phyloP scores from a whole-genome alignment of 2,797 vertebrate genomes.

The Craterocephalus amniculus region DNA sequence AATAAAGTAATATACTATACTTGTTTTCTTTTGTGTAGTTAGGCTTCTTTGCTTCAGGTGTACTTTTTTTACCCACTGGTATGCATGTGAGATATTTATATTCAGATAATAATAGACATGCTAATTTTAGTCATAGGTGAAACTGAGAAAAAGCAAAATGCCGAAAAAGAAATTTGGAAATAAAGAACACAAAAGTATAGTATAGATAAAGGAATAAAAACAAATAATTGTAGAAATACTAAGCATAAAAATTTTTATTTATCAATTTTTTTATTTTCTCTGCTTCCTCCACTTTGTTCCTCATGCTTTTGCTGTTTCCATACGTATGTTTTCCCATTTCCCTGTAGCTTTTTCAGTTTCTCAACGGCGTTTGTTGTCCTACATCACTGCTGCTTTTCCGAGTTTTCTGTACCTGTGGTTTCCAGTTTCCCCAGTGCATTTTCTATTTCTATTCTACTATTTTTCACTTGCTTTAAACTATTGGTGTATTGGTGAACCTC shows the following conservation, averaged over 20 bases:
- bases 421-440: too few relatives aligned
- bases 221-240: not conserved
- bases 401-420: too few relatives aligned
- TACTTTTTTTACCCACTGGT: not conserved
- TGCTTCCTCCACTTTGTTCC: not conserved
- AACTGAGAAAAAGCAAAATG: not conserved
- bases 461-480: not conserved
- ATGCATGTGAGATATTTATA: too few relatives aligned
- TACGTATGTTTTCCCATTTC: not conserved
- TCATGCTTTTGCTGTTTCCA: not conserved
- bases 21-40: not conserved
- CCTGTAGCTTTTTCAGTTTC: too few relatives aligned
- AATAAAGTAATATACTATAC: not conserved
- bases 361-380: too few relatives aligned
- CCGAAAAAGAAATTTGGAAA: not conserved
- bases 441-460: too few relatives aligned
- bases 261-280: not conserved
- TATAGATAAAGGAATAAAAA: not conserved
- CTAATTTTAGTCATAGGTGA: not conserved
- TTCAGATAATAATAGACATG: too few relatives aligned
- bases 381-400: too few relatives aligned
- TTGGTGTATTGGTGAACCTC: not conserved
- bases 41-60: not conserved
- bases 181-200: not conserved
- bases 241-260: not conserved